Evolutionary conservation across 2,113 vertebrate genomes (phyloP).

Genomic region (Alectura lathami): DNA sequence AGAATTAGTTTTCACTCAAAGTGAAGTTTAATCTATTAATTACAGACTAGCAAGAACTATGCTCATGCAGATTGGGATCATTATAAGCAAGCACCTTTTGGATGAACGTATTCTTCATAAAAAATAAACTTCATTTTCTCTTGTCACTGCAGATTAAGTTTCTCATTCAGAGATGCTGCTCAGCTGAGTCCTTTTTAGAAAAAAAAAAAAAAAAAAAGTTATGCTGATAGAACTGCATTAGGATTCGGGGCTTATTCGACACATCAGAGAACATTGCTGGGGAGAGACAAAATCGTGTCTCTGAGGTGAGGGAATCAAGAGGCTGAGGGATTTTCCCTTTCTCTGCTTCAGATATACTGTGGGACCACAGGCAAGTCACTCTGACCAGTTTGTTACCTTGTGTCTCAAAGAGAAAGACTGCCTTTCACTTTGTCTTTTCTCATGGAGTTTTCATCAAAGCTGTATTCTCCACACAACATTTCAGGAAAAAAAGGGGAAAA

Average conservation of each 20-base stretch:
- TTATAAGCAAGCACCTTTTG: slow-evolving; percentile 19
- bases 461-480: background rate
- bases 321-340: background rate
- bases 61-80: slow-evolving; percentile 17
- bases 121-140: slow-evolving; percentile 49
- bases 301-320: background rate
- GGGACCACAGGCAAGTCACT: background rate
- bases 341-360: background rate
- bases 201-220: background rate
- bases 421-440: background rate
- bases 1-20: slow-evolving; percentile 38
- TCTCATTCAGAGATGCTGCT: background rate
- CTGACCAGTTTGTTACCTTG: background rate
- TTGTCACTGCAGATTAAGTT: slow-evolving; percentile 16
- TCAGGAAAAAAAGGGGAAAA: background rate
- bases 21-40: slow-evolving; percentile 53
- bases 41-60: background rate
- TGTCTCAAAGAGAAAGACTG: background rate
- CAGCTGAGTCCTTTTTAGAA: background rate
- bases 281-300: background rate
- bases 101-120: background rate
- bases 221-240: background rate
- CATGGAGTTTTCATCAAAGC: background rate
- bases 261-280: background rate
- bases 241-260: background rate